Evolutionary conservation across 37 sponge, comb jelly and placozoan species (phyloP), one percentile per base, ranked within the genome.

Genomic region (Oopsacas minuta): DNA sequence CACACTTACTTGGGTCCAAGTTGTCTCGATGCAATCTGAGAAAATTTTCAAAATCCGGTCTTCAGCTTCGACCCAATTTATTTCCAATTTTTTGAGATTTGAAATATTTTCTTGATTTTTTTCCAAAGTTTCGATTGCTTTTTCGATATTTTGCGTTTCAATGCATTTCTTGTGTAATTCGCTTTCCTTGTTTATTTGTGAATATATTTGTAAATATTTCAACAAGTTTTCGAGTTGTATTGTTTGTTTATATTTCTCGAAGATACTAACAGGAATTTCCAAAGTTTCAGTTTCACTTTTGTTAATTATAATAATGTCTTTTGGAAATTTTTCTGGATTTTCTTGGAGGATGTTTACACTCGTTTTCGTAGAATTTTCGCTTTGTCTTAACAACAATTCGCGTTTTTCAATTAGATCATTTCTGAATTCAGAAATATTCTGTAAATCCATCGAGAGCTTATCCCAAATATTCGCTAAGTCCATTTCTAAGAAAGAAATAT

Each of bases 111-210:
- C 30, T 61, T 61, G 28, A 12, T 22, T 46, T 46, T 46, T 17
- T 46, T 46, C 17, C 7, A 61, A 3, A 61, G 28, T 61, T 25
- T 61, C 75, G 22, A 61, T 61, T 61, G 75, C 22, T 61, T 61
- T 61, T 20, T 61, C 75, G 75, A 61, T 61, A 61, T 61, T 61
- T 61, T 61, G 75, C 17, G 75, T 61, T 12, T 61, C 17, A 61
- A 61, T 61, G 22, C 75, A 61, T 61, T 61, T 61, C 28, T 61
- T 25, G 28, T 61, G 75, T 20, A 61, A 20, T 25, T 25, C 30
- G 1, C 28, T 61, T 12, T 61, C 28, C 28, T 61, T 3, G 7
- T 32, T 61, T 20, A 61, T 20, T 20, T 10, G 1, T 3, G 75
- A 3, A 12, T 20, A 61, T 20, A 61, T 61, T 61, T 61, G 20